phyloP scores from a whole-genome alignment of 2,797 vertebrate species.

The Garrulus glandarius region DNA sequence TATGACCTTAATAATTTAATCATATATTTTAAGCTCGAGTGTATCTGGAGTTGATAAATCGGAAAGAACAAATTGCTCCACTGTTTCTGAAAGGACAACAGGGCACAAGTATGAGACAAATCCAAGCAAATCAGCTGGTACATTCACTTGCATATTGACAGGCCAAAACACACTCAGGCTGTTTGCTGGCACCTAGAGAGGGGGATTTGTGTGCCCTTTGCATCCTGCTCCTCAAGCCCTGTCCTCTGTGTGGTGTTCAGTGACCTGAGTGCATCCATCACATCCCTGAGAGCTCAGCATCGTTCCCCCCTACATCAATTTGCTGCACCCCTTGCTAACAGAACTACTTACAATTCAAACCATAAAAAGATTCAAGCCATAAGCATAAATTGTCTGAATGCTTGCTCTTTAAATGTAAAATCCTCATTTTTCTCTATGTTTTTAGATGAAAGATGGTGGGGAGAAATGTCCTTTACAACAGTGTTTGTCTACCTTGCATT shows the following conservation, averaged over 20 bases:
- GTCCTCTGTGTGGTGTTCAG: not conserved
- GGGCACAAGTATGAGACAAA: not conserved
- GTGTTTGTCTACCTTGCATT: not conserved
- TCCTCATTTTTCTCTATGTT: not conserved
- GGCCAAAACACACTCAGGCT: not conserved
- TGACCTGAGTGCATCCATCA: not conserved
- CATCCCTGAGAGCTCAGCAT: not conserved
- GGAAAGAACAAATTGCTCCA: not conserved
- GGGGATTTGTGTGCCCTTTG: not conserved
- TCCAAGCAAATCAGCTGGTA: not conserved
- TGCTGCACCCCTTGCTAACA: not conserved
- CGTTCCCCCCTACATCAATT: not conserved
- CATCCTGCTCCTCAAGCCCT: not conserved
- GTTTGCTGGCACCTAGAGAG: not conserved
- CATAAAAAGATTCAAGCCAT: not conserved
- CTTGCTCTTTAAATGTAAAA: not conserved
- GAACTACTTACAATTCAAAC: not conserved
- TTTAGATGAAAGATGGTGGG: not conserved
- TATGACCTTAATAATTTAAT: not conserved
- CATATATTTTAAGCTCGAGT: not conserved
- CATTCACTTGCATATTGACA: not conserved
- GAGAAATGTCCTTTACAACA: not conserved
- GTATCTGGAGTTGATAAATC: not conserved
- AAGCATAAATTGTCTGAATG: not conserved
- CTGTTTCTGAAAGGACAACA: not conserved